Base-by-base conservation (phyloP, 2,797 vertebrate genomes). In the Darevskia mixta region DNA sequence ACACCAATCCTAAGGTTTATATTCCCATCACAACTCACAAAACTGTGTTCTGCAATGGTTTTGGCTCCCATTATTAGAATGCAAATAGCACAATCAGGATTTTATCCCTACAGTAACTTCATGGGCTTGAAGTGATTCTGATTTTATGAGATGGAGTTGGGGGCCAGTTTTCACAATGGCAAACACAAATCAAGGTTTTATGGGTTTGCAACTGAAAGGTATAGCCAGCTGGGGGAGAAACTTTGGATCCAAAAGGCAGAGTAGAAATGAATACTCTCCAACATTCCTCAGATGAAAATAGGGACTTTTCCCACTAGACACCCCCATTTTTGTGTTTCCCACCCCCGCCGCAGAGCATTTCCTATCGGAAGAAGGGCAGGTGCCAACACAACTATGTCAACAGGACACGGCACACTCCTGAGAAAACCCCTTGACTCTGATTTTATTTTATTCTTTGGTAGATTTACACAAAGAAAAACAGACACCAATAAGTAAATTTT, bases 1-100 rank as follows among this genome's bases (percentile, higher is more conserved):
- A 72, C 89, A 41, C 72, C 83, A 49, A 67, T 85, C 79, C n/a
- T 78, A 86, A 85, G 18, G 6, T 93, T 95, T 92, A 87, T 49
- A 89, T 85, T 88, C 83, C 88, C 88, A 0, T 0, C 15, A 82
- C 15, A 91, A 92, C 81, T 11, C 88, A 93, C 86, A 84, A 94
- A 93, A 85, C 79, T 32, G 75, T 82, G 58, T 69, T 93, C 69
- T 79, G 58, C 84, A 79, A 71, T n/a, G 85, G 90, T 81, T 82
- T 88, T 85, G 25, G 3, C 79, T 92, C 79, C 38, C 0, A 1
- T 55, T 49, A 25, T 88, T 72, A 83, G 90, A 83, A 90, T 87
- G 41, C 79, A 69, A 91, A 91, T 89, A 71, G 45, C 81, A 49
- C 64, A 78, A 90, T 85, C 66, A 90, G 87, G 85, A 73, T 91